Percentiles rank a stretch among this genome's conserved stretches.
Evolutionary conservation across 2,888 invertebrate genomes (phyloP).

Genomic region (Aplocera efformata): DNA sequence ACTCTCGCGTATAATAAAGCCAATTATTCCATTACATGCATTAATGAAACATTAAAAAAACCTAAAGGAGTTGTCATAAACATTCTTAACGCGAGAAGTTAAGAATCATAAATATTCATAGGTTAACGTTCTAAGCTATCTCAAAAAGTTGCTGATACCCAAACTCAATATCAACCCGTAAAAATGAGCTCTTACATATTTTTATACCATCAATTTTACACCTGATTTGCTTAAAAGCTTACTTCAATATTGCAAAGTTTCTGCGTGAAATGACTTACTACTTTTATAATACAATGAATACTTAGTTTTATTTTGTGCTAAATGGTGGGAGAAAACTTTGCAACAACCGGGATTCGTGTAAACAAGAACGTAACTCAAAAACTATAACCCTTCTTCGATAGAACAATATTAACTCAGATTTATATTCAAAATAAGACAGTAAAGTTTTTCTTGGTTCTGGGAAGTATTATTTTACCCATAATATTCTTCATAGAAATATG

Average conservation of each 20-base stretch:
- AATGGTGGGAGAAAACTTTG: constrained; percentile 12
- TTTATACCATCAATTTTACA: constrained; percentile 17
- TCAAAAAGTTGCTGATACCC: too few species aligned
- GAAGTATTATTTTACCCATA: too few species aligned
- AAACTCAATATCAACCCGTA: too few species aligned
- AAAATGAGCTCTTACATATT: neutral
- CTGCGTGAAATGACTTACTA: constrained; percentile 8
- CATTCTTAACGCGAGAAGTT: too few species aligned
- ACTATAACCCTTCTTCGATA: constrained; percentile 1
- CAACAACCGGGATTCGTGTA: constrained; percentile 11
- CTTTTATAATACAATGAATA: constrained; percentile 13
- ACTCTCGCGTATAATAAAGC: too few species aligned
- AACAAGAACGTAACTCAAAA: constrained; percentile 16
- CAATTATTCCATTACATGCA: too few species aligned
- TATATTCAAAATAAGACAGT: neutral
- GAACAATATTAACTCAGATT: neutral
- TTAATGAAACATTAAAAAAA: too few species aligned
- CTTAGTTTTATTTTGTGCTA: constrained; percentile 11
- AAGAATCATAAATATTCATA: too few species aligned
- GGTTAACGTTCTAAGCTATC: too few species aligned
- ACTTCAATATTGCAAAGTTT: constrained; percentile 21
- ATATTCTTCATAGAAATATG: too few species aligned
- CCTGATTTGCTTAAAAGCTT: constrained; percentile 13
- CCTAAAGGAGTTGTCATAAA: too few species aligned
- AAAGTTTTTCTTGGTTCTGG: too few species aligned